Conservation (phyloP, 1,140 invertebrate genomes). For the Zelostemma sp. region DNA sequence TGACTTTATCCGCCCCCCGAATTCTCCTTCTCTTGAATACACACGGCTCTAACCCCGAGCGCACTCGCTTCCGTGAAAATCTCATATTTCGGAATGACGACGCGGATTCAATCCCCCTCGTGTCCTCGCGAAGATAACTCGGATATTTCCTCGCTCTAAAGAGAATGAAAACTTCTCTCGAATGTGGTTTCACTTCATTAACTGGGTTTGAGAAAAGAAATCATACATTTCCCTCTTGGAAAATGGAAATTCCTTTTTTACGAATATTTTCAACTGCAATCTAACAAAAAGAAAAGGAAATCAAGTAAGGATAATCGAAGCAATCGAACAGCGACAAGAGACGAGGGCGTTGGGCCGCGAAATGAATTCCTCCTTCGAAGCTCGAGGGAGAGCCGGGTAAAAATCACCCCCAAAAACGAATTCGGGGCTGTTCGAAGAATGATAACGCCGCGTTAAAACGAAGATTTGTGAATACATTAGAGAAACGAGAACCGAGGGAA, state of each 20-base stretch:
- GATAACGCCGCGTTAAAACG: constrained; percentile 61
- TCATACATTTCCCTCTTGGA: no score
- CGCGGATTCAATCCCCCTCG: constrained; percentile 57
- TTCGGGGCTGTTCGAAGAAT: constrained; percentile 57
- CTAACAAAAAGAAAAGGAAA: constrained; percentile 30
- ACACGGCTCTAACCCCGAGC: constrained; percentile 44
- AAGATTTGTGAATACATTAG: constrained; percentile 67
- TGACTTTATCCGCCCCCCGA: constrained; percentile 50
- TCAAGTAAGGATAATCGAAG: constrained; percentile 65
- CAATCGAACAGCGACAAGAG: constrained; percentile 61
- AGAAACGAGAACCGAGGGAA: constrained; percentile 46
- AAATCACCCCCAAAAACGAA: constrained; percentile 45
- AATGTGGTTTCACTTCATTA: not conserved
- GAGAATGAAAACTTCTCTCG: not conserved
- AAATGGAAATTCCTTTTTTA: no score
- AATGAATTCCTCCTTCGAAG: constrained; percentile 61
- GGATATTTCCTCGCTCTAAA: not conserved
- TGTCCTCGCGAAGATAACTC: constrained; percentile 47
- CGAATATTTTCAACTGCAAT: not conserved
- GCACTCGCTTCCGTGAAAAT: constrained; percentile 55
- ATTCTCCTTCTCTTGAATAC: constrained; percentile 51
- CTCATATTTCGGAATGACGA: constrained; percentile 66
- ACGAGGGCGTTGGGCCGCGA: constrained; percentile 64
- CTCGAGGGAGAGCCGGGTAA: constrained; percentile 41
- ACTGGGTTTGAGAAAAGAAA: no score